Conservation (phyloP, 2,797 vertebrate species). For the Prionace glauca region DNA sequence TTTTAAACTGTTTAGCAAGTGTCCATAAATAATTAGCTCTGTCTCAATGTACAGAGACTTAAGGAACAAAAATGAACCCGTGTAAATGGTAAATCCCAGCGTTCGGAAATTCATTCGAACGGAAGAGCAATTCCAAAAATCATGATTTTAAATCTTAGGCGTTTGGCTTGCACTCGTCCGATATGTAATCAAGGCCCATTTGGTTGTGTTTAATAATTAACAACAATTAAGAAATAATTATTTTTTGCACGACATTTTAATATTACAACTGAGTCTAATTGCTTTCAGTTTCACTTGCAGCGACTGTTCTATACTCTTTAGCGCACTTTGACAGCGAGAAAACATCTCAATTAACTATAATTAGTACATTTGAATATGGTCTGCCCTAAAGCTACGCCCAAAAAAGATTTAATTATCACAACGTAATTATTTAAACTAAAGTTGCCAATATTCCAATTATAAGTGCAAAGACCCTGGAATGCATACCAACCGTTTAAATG, state of each 20-base stretch:
- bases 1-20: conserved; percentile 39
- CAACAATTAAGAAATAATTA: conserved; percentile 34
- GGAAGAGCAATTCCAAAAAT: conserved; percentile 9
- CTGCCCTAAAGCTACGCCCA: conserved; percentile 24
- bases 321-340: conserved; percentile 32
- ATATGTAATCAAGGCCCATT: background rate
- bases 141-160: background rate
- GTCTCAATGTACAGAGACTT: conserved; percentile 17
- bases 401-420: conserved; percentile 39
- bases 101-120: background rate
- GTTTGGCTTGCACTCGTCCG: background rate
- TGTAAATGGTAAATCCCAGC: conserved; percentile 19
- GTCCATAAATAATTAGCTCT: conserved; percentile 37
- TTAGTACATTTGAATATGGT: conserved; percentile 41
- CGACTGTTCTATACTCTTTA: conserved; percentile 23
- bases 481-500: background rate
- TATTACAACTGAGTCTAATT: conserved; percentile 6
- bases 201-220: conserved; percentile 35
- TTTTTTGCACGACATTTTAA: conserved; percentile 12
- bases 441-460: background rate
- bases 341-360: conserved; percentile 42
- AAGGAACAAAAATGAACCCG: background rate
- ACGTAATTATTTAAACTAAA: conserved; percentile 40
- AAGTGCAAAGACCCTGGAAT: background rate
- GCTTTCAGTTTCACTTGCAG: conserved; percentile 26